Evolutionary conservation across 2,113 vertebrate species (phyloP).

Genomic region (Gorsachius goisagi): DNA sequence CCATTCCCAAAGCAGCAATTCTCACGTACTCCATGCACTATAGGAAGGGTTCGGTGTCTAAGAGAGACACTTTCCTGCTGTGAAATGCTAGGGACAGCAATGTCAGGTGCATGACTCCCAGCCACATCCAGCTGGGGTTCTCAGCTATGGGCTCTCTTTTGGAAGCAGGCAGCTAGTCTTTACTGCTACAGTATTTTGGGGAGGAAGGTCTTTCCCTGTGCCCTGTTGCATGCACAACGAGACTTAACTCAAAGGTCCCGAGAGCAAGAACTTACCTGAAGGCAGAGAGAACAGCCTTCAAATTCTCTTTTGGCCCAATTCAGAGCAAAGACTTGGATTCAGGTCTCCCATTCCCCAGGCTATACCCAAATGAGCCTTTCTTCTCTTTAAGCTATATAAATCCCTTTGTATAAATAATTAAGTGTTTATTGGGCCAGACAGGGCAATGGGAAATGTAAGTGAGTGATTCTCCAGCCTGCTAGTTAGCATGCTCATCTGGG

Average conservation of each 20-base stretch:
- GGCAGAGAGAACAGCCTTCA: background rate
- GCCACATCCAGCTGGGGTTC: background rate
- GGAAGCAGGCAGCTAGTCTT: background rate
- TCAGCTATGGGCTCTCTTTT: background rate
- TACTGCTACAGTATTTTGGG: background rate
- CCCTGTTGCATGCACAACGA: background rate
- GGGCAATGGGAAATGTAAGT: background rate
- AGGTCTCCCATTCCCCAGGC: background rate
- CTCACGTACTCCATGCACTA: accelerated
- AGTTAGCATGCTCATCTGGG: conserved; percentile 1
- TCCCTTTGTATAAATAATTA: conserved; percentile 43
- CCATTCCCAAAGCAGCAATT: background rate
- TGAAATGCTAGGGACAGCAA: background rate
- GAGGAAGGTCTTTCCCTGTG: background rate
- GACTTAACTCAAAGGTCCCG: background rate
- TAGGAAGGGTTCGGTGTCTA: background rate
- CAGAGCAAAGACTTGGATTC: background rate
- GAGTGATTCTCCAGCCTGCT: background rate
- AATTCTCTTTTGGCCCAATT: background rate
- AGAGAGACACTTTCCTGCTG: background rate
- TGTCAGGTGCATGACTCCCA: background rate
- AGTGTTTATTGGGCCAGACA: background rate
- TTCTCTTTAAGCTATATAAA: background rate
- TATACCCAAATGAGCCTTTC: background rate
- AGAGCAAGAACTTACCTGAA: background rate